A percentile compares a stretch with the other conserved stretches of the same genome.
Evolutionary conservation across 2,888 invertebrate species (phyloP).

Genomic region (Tyria jacobaeae): DNA sequence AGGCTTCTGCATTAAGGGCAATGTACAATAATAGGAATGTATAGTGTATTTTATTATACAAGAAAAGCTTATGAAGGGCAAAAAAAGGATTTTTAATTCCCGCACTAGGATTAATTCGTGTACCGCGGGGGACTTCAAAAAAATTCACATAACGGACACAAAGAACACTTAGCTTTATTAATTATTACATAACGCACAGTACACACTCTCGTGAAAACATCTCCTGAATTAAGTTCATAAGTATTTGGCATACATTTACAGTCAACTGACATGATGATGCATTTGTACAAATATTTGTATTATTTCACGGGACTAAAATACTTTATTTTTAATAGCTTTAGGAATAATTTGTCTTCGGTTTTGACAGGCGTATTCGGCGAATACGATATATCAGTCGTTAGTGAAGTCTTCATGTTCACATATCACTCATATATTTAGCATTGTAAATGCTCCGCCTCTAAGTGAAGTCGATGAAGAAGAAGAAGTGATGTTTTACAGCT

Average conservation of each 20-base stretch:
- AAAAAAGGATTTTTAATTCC: not conserved
- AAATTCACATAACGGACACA: too few relatives aligned
- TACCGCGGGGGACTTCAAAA: too few relatives aligned
- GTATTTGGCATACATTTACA: not conserved
- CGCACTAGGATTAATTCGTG: too few relatives aligned
- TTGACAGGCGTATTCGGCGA: not conserved
- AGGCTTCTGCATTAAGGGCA: slow-evolving; percentile 38
- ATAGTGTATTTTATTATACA: too few relatives aligned
- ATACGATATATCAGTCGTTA: too few relatives aligned
- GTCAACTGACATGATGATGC: not conserved
- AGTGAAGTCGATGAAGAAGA: too few relatives aligned
- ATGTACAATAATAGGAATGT: slow-evolving; percentile 44
- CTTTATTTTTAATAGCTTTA: slow-evolving; percentile 2
- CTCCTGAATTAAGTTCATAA: not conserved
- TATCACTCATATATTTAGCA: too few relatives aligned
- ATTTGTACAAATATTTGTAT: not conserved
- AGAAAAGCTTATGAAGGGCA: slow-evolving; percentile 39
- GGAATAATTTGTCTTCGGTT: slow-evolving; percentile 2
- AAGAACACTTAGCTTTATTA: too few relatives aligned
- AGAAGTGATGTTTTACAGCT: too few relatives aligned
- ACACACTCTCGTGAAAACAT: not conserved
- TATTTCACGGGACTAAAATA: not conserved
- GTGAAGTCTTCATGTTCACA: too few relatives aligned
- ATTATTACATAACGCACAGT: too few relatives aligned
- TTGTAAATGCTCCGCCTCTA: too few relatives aligned